Base-by-base conservation (phyloP, 53 echinoderm and acorn worm species). In the Mesocentrotus franciscanus region DNA sequence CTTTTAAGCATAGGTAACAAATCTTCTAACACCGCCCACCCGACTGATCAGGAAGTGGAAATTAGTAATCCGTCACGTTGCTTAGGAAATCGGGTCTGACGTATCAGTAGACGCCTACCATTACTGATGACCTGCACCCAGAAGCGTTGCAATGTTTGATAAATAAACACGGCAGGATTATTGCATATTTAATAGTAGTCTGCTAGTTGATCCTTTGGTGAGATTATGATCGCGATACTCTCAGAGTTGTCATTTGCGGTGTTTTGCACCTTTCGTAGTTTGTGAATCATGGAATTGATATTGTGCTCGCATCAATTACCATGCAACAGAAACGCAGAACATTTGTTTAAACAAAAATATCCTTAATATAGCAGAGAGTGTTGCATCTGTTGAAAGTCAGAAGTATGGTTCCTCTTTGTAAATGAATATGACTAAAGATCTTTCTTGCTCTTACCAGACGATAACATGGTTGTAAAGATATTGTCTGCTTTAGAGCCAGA, bases 11-110 rank as follows among this genome's bases (percentile, higher is more conserved):
- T 81, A 36, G 18, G 39, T 5, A 9, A 81, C 22, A 17, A 26
- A 39, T 39, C 81, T 81, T 20, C n/a, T n/a, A n/a, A n/a, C 18
- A 20, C 36, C 64, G 2, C 64, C 26, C 35, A 76, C 11, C 56
- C 42, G 4, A 20, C 81, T 6, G 20, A 27, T n/a, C 75, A 92
- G 92, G 92, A 72, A 92, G 92, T 72, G 17, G 56, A 71, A 92
- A 92, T 92, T 92, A 92, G 92, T 74, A 92, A 74, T 92, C 76
- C 76, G 42, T 92, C 92, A 92, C 75, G 92, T 56, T 29, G 75
- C 72, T 35, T 22, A 55, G 92, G 92, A 92, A 42, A 92, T 92
- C 1, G 27, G 13, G 92, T 75, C 74, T 92, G 92, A 74, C 92
- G 72, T 72, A 74, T 71, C 92, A 30, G 57, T 10, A 56, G 22